These are phyloP conservation scores for Ptychochromis oligacanthus DNA, from an alignment of 2,113 vertebrate genomes.

Conservation along the genomic window DNA sequence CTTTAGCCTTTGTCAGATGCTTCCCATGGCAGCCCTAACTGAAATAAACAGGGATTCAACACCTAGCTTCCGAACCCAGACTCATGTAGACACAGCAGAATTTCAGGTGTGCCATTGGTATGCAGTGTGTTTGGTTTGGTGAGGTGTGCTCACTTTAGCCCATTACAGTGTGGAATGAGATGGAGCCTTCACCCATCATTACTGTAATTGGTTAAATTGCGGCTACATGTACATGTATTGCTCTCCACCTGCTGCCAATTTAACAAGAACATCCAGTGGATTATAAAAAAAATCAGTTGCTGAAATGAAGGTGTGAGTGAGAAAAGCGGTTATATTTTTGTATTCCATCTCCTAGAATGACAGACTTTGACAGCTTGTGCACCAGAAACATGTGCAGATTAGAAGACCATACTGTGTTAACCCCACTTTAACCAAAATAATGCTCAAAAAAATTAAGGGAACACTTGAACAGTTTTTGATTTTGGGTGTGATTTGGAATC, in stretches of 20 bases:
- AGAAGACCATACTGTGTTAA: no score
- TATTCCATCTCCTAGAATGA: not conserved
- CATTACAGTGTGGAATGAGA: constrained; percentile 48
- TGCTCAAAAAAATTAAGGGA: no score
- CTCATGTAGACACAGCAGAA: not conserved
- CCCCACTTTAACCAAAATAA: no score
- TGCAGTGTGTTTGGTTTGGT: constrained; percentile 20
- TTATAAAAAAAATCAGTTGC: not conserved
- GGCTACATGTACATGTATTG: constrained; percentile 18
- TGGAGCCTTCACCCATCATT: constrained; percentile 54
- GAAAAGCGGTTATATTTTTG: not conserved
- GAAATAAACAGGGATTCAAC: constrained; percentile 20
- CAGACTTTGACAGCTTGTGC: not conserved
- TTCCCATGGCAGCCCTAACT: constrained; percentile 42
- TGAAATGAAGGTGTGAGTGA: constrained; percentile 3
- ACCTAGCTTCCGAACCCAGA: not conserved
- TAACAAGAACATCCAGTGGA: constrained; percentile 13
- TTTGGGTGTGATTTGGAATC: not conserved
- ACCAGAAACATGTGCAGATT: not conserved
- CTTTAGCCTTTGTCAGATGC: constrained; percentile 3
- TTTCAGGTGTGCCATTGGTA: constrained; percentile 44
- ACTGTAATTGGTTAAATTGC: constrained; percentile 57
- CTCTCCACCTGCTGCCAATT: constrained; percentile 55
- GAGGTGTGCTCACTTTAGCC: constrained; percentile 38
- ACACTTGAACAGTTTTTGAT: not conserved